Base-by-base conservation (phyloP, 2,888 invertebrate species). In the Atherix ibis region DNA sequence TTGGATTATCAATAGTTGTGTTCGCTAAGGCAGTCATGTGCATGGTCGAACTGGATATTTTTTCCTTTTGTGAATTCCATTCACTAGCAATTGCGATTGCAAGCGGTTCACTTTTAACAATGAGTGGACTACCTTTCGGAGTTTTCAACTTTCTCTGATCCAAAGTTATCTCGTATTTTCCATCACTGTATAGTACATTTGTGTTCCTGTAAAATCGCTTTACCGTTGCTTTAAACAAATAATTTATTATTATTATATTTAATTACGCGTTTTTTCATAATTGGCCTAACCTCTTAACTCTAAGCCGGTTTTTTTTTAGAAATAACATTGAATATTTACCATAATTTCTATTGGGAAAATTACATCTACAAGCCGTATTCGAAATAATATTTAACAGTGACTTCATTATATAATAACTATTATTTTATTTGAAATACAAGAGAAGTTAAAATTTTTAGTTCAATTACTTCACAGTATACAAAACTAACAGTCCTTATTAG, bases 41-140 rank as follows among this genome's bases (percentile, higher is more conserved):
- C 94, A 95, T 95, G 25, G 70, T 69, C 31, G 79, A 75, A 47
- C 72, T 76, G 39, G 77, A 61, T 43, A 97, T 80, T 34, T 65
- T 64, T 17, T 82, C 75, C 41, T 72, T 72, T 56, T 97, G 95
- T 5, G 77, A 66, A 48, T 87, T 81, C 88, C 97, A 98, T 68
- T 98, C 98, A 18, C 80, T 73, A 2, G 95, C 91, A 30, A 98
- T 76, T 13, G 89, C 92, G 39, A 92, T 65, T 2, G 97, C 97
- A 32, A 98, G 63, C 1, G 84, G 76, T 61, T 95, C 89, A 58
- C 73, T 85, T 16, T 76, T 72, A 0, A 94, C 75, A 40, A 69
- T 63, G 44, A 95, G 75, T 6, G 77, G 56, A 38, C 71, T 68
- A 2, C 92, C 91, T 46, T 70, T 71, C 0, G 94, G 95, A 3